Evolutionary conservation across 2,113 vertebrate species (phyloP), one percentile per base, ranked within the genome.

Genomic region (Etia nguti): DNA sequence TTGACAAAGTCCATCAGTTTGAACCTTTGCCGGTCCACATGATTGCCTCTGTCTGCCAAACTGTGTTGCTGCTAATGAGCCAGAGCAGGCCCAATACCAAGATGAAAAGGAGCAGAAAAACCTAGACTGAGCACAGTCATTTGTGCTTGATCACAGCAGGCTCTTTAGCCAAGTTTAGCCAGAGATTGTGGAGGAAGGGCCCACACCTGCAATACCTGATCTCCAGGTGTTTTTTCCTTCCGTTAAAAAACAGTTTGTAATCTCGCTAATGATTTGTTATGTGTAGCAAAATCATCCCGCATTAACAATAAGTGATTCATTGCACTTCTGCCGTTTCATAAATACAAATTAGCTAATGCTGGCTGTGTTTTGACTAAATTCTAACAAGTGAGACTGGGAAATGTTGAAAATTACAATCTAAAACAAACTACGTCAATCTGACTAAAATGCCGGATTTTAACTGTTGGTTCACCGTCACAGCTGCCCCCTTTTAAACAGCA

Each of bases 51-150:
- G 94, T 86, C 90, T 90, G 90, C 92, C 94, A 95, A 93, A 96
- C 92, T 94, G 96, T 88, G 94, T 93, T 90, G 95, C 96, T 95
- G 95, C 94, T 98, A 97, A 97, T 96, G 96, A 98, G 96, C 81
- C 62, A 29, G 90, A 86, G 86, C 70, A 55, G 80, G 80, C 70
- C 84, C 84, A 82, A 80, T 90, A 90, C 82, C 79, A 80, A 90
- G 86, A 93, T 75, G 54, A 88, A 92, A 62, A 85, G 65, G 60
- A 75, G 20, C 38, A 56, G 88, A 62, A 57, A 81, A 56, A 73
- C 29, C 15, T 24, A 29, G 2, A 5, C 18, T 2, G 75, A 68
- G 68, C 22, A 60, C 38, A 73, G 26, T 29, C 46, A 29, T 26
- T 86, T n/a, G 38, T 56, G 73, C 82, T 46, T 20, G 22, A 82